Conservation (phyloP, 2,888 invertebrate genomes). For the Prionchulus punctatus region DNA sequence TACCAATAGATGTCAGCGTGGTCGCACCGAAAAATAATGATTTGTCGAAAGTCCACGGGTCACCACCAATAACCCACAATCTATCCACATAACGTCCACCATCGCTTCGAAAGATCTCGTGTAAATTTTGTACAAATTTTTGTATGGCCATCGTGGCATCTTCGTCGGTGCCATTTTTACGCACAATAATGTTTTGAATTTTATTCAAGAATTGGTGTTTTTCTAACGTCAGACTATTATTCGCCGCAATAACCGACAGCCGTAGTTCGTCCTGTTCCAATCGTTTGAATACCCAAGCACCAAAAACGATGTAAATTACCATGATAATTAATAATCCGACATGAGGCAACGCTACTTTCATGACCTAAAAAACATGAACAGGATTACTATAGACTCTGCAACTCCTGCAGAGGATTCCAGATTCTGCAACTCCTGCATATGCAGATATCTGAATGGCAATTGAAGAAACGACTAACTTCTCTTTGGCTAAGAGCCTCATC, state of each 20-base stretch:
- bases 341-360: neutral
- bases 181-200: neutral
- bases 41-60: neutral
- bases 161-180: too few species aligned
- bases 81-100: too few species aligned
- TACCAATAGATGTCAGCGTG: neutral
- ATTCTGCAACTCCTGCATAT: too few species aligned
- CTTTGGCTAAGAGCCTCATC: too few species aligned
- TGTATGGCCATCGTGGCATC: too few species aligned
- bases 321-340: neutral
- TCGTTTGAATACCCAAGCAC: neutral
- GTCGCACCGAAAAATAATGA: neutral
- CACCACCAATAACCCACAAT: too few species aligned
- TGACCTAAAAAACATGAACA: conserved; percentile 1
- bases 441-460: too few species aligned
- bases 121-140: too few species aligned
- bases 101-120: too few species aligned
- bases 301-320: neutral
- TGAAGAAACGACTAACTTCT: too few species aligned
- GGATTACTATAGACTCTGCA: too few species aligned
- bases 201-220: neutral
- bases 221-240: neutral
- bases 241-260: neutral
- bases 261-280: neutral
- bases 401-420: too few species aligned